These are phyloP conservation scores for Lepisosteus osseus DNA, from an alignment of 2,113 vertebrate genomes.

Conservation along the genomic window DNA sequence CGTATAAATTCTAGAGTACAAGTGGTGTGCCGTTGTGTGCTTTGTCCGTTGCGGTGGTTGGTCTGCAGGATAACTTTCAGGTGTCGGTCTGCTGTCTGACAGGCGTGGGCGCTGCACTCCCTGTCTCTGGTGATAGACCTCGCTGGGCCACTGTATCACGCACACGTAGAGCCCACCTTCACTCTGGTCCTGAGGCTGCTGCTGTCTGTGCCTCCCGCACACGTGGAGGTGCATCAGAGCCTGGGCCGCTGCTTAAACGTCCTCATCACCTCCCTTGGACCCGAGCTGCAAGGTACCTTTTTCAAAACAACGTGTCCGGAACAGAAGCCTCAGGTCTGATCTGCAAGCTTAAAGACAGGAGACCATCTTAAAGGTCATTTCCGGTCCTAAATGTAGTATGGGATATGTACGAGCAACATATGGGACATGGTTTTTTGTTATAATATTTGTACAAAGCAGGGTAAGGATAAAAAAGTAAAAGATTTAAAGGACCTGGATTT, in stretches of 20 bases:
- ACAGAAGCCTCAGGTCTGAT: too few relatives aligned
- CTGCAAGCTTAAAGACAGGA: too few relatives aligned
- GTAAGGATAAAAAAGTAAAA: too few relatives aligned
- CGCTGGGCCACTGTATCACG: conserved; percentile 73
- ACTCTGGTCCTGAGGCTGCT: conserved; percentile 77
- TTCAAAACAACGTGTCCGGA: background rate
- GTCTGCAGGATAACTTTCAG: too few relatives aligned
- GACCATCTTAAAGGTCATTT: too few relatives aligned
- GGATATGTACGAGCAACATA: too few relatives aligned
- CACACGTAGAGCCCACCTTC: conserved; percentile 78
- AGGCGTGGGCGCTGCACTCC: conserved; percentile 84
- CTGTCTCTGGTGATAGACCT: conserved; percentile 80
- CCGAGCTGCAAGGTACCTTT: conserved; percentile 73
- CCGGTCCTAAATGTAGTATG: too few relatives aligned
- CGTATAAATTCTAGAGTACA: background rate
- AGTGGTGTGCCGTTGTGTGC: too few relatives aligned
- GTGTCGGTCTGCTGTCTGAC: conserved; percentile 16
- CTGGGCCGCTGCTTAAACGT: conserved; percentile 76
- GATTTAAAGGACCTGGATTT: too few relatives aligned
- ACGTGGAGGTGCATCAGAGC: conserved; percentile 82
- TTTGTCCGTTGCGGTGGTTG: too few relatives aligned
- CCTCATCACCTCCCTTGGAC: conserved; percentile 70
- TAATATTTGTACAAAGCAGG: too few relatives aligned
- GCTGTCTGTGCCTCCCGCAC: conserved; percentile 75
- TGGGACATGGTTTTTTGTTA: too few relatives aligned